Percentiles rank a stretch among this genome's conserved stretches.
These are phyloP conservation scores for Sebastes schlegelii DNA, from an alignment of 2,113 vertebrate genomes.

Conservation along the genomic window DNA sequence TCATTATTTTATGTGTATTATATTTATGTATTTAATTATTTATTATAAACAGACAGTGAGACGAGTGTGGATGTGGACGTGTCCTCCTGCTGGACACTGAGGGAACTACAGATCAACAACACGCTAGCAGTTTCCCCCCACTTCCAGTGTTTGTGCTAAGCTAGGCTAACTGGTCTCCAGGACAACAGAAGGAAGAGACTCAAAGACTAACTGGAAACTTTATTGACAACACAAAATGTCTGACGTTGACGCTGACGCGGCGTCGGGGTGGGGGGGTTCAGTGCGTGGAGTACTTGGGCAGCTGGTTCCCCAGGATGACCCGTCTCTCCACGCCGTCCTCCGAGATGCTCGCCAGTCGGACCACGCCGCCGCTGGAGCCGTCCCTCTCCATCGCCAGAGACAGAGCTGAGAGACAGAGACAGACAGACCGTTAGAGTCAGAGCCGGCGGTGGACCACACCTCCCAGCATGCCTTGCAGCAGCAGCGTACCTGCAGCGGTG, in stretches of 20 bases:
- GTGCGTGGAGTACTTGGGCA: slow-evolving; percentile 84
- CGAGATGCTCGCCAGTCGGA: slow-evolving; percentile 88
- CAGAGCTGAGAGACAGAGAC: slow-evolving; percentile 79
- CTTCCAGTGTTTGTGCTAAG: background rate
- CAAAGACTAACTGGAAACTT: slow-evolving; percentile 38
- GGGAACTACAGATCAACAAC: too few relatives aligned
- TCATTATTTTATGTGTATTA: too few relatives aligned
- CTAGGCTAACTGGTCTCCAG: background rate
- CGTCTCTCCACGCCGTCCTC: slow-evolving; percentile 88
- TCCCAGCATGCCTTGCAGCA: slow-evolving; percentile 47
- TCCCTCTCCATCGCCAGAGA: slow-evolving; percentile 93
- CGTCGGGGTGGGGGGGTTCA: slow-evolving; percentile 53
- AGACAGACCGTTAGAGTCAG: background rate
- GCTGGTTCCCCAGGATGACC: slow-evolving; percentile 88
- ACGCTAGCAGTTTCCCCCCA: background rate
- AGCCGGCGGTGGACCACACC: background rate
- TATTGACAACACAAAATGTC: slow-evolving; percentile 46
- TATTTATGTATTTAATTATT: too few relatives aligned
- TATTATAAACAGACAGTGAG: too few relatives aligned
- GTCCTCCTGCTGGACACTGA: too few relatives aligned
- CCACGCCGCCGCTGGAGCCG: slow-evolving; percentile 91
- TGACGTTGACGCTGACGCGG: too few relatives aligned
- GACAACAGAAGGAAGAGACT: background rate
- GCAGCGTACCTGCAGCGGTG: slow-evolving; percentile 85
- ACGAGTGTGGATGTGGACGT: too few relatives aligned